Percentiles rank a stretch among this genome's conserved stretches.
Evolutionary conservation across 2,888 invertebrate genomes (phyloP).

Genomic region (Eupithecia tripunctaria): DNA sequence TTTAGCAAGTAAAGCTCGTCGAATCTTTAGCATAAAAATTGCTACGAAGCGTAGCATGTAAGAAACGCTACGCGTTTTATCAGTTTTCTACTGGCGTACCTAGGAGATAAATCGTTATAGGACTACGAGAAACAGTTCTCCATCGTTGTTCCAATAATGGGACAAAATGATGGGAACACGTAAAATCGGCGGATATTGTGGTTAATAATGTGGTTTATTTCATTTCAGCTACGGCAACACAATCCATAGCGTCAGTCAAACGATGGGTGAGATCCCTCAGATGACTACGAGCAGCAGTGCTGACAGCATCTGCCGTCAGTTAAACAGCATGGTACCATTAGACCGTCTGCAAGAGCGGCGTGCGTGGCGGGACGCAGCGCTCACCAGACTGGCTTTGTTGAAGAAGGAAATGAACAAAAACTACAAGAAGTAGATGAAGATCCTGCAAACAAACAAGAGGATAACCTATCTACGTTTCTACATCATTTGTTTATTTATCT

Average conservation of each 20-base stretch:
- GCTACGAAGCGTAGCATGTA: not conserved
- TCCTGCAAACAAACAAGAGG: not conserved
- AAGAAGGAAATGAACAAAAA: constrained; percentile 88
- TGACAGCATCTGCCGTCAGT: constrained; percentile 87
- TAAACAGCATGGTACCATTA: constrained; percentile 89
- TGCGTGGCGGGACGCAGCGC: constrained; percentile 92
- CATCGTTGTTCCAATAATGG: no score
- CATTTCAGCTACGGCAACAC: constrained; percentile 82
- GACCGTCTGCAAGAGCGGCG: constrained; percentile 89
- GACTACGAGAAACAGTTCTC: no score
- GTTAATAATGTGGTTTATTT: not conserved
- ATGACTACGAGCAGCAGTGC: constrained; percentile 87
- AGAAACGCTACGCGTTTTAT: not conserved
- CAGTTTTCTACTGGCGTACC: not conserved
- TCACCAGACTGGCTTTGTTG: constrained; percentile 91
- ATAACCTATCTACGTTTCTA: not conserved
- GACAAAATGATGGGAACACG: no score
- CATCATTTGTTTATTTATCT: not conserved
- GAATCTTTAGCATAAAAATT: not conserved
- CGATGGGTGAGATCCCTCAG: constrained; percentile 89
- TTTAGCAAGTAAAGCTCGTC: not conserved
- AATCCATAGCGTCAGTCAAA: constrained; percentile 86
- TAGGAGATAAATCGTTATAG: no score
- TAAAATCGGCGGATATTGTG: no score
- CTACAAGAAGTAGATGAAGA: constrained; percentile 51